A percentile compares a stretch with the other conserved stretches of the same genome.
These are phyloP conservation scores for Lagopus leucura DNA, from an alignment of 2,113 vertebrate species.

Conservation along the genomic window DNA sequence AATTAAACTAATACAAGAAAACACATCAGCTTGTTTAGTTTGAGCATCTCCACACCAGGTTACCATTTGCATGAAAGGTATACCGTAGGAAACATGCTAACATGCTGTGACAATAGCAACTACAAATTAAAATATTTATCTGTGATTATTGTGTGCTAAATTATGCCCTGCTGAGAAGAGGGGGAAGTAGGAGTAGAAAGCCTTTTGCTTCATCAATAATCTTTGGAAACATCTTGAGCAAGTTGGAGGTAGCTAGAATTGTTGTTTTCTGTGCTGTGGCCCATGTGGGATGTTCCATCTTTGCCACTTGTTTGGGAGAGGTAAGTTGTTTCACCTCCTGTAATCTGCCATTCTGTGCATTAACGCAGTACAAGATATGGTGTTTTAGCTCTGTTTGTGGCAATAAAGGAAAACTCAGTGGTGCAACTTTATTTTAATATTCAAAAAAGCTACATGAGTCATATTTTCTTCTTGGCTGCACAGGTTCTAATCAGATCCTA, in stretches of 20 bases:
- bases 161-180: not conserved
- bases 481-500: not conserved
- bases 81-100: not conserved
- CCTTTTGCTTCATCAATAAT: not conserved
- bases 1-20: not conserved
- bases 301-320: rapidly evolving
- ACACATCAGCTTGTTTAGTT: not conserved
- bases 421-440: not conserved
- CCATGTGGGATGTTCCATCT: not conserved
- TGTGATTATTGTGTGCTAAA: not conserved
- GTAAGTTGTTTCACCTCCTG: not conserved
- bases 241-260: not conserved
- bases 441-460: not conserved
- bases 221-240: not conserved
- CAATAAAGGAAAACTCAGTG: not conserved
- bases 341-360: not conserved
- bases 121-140: not conserved
- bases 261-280: not conserved
- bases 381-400: not conserved
- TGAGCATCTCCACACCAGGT: not conserved
- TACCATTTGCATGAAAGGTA: not conserved
- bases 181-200: not conserved
- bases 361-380: not conserved
- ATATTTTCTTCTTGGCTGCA: not conserved
- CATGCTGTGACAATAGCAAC: not conserved